Evolutionary conservation across 2,113 vertebrate species (phyloP), one percentile per base, ranked within the genome.

Genomic region (Tenrec ecaudatus): DNA sequence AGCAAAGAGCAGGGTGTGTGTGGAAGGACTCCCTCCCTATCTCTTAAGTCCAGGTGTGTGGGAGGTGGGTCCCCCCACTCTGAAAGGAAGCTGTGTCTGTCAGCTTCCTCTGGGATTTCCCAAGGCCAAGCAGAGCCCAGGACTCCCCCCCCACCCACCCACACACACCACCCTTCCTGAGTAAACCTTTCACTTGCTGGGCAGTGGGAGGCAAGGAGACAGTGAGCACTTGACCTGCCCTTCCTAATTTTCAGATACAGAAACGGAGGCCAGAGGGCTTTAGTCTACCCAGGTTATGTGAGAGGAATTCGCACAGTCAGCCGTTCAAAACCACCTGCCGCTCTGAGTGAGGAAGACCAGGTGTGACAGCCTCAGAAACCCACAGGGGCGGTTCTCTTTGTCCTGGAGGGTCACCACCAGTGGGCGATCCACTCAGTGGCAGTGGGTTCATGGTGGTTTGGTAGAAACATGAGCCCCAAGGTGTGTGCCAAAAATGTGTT

Each of bases 41-140:
- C 60, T 62, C 17, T 23, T 10, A 27, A 6, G 6, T 29, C 40
- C 14, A 0, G 23, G n/a, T 3, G 1, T 25, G 43, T 62, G 60
- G 85, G 22, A 53, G 90, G 88, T 82, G 76, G 73, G 82, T 82
- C 87, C 62, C 58, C 3, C 2, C 1, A 36, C 10, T 12, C 16
- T 0, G 40, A 36, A 33, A 57, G 68, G 12, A 75, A 57, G 33
- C 31, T n/a, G n/a, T n/a, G n/a, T n/a, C 2, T 73, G 38, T 1
- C 22, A 12, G 47, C 60, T 23, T 3, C 73, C 16, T 2, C 11
- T 22, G 12, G 6, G 23, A 7, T 7, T 16, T 75, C 4, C 19
- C 43, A 92, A 95, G 93, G 94, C 95, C 95, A 75, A 75, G 78
- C 86, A 0, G 88, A 94, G 78, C 84, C 1, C 88, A 82, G 57